Percentiles rank a stretch among this genome's conserved stretches.
Evolutionary conservation across 2,797 vertebrate genomes (phyloP).

Genomic region (Cynopterus sphinx): DNA sequence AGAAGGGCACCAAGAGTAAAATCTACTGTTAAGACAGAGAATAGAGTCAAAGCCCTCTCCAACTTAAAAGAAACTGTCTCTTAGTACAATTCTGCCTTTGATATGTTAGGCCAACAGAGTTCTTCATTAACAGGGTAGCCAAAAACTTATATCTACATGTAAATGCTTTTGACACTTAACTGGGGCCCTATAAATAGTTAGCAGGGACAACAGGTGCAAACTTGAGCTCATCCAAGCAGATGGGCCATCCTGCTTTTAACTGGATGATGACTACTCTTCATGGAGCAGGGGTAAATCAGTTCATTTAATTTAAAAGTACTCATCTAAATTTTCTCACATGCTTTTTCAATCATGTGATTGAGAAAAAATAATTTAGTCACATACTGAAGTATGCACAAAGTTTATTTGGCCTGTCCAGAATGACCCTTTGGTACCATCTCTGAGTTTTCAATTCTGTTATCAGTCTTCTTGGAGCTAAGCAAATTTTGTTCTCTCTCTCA

Average conservation of each 20-base stretch:
- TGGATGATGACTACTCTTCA: not conserved
- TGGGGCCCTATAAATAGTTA: slow-evolving; percentile 10
- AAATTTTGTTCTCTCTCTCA: not conserved
- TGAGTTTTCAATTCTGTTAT: slow-evolving; percentile 15
- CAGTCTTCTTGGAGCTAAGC: not conserved
- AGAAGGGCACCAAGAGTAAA: not conserved
- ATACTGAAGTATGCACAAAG: not conserved
- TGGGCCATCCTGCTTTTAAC: not conserved
- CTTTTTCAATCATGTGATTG: not conserved
- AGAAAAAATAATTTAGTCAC: not conserved
- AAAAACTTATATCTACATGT: not conserved
- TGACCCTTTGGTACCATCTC: not conserved
- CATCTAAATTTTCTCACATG: not conserved
- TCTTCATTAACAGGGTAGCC: not conserved
- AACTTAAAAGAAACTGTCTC: not conserved
- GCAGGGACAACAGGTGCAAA: not conserved
- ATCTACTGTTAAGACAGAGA: not conserved
- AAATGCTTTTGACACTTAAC: not conserved
- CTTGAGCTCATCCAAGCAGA: not conserved
- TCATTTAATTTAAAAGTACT: slow-evolving; percentile 5
- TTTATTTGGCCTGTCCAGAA: not conserved
- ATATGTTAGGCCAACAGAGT: not conserved
- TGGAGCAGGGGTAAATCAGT: not conserved
- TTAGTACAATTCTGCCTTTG: not conserved
- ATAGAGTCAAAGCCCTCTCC: not conserved